Evolutionary conservation across 2,888 invertebrate species (phyloP).

Genomic region (Galerucella calmariensis): DNA sequence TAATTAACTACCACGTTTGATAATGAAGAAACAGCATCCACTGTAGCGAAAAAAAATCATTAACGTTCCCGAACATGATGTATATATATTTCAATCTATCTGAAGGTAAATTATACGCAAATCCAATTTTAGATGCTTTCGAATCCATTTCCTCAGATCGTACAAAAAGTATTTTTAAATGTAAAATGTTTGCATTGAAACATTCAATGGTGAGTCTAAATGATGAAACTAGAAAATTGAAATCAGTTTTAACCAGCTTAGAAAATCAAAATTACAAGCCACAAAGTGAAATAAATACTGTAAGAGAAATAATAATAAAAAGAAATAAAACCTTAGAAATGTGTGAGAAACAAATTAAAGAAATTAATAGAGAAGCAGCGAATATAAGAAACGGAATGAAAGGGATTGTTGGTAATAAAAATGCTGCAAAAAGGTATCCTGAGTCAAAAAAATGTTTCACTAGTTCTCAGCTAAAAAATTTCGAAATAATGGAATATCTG

Average conservation of each 20-base stretch:
- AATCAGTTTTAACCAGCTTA: neutral
- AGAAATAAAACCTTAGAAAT: neutral
- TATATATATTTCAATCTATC: neutral
- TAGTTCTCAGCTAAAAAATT: neutral
- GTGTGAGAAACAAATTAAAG: neutral
- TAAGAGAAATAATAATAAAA: neutral
- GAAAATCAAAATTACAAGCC: neutral
- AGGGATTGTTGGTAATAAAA: neutral
- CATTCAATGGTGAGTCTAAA: neutral
- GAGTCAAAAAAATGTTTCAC: neutral
- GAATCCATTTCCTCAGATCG: neutral
- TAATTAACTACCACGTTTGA: neutral
- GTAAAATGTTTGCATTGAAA: neutral
- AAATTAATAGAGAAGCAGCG: neutral
- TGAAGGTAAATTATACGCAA: neutral
- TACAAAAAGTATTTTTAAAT: neutral
- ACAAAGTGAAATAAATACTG: neutral
- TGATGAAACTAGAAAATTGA: neutral
- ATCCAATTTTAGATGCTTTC: neutral
- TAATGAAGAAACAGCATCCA: neutral
- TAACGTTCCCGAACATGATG: neutral
- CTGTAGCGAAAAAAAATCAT: neutral
- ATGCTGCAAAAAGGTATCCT: neutral
- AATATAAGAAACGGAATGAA: neutral
- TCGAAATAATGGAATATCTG: neutral